A percentile compares a stretch with the other conserved stretches of the same genome.
phyloP scores from a whole-genome alignment of 2,888 invertebrate genomes.

The Drosophila percnosoma region DNA sequence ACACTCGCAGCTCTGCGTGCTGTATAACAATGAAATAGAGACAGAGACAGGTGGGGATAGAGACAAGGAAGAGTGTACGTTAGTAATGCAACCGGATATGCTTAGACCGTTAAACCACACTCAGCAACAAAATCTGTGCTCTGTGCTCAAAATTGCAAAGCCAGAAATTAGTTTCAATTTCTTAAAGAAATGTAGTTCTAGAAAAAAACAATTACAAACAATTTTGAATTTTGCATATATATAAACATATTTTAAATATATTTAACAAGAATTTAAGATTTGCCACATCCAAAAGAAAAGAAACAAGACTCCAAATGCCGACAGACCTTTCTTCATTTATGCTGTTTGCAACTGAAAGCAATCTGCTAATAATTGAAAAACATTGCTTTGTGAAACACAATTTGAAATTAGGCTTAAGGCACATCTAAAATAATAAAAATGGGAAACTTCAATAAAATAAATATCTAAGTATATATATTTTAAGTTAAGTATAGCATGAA shows the following conservation, averaged over 20 bases:
- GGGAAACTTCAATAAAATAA: too few relatives aligned
- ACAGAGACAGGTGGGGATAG: background rate
- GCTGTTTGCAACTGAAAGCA: too few relatives aligned
- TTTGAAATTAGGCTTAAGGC: too few relatives aligned
- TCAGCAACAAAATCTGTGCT: background rate
- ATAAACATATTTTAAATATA: background rate
- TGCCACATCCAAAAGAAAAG: background rate
- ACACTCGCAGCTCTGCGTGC: conserved; percentile 85
- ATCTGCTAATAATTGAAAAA: too few relatives aligned
- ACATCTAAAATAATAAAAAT: background rate
- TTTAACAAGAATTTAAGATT: background rate
- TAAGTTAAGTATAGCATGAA: too few relatives aligned
- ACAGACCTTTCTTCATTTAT: too few relatives aligned
- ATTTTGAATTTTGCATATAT: background rate
- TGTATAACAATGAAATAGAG: conserved; percentile 45
- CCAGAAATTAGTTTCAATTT: background rate
- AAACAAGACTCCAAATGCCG: background rate
- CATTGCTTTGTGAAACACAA: too few relatives aligned
- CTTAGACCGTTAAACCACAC: conserved; percentile 39
- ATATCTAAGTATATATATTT: too few relatives aligned
- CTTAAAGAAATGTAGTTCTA: background rate
- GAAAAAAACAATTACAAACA: background rate
- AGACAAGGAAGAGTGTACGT: conserved; percentile 18
- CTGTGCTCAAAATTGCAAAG: too few relatives aligned
- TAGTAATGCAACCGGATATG: conserved; percentile 55